Conservation (phyloP, 2,797 vertebrate genomes). For the Poeciliopsis infans region DNA sequence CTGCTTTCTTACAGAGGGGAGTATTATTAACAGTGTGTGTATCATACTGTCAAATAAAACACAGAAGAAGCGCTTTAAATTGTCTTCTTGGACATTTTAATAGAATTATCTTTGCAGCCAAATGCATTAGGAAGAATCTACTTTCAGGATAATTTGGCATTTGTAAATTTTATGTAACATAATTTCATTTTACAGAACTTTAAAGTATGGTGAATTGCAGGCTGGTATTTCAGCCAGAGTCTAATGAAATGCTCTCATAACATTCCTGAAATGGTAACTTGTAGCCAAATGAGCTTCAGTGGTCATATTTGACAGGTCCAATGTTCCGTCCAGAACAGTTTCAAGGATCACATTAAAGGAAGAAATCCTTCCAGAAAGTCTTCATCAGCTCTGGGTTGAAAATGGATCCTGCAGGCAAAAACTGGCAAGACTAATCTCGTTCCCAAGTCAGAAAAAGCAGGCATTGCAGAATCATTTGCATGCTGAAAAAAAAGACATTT, state of each 20-base stretch:
- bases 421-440: not conserved
- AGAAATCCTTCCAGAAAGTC: constrained; percentile 8
- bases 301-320: not conserved
- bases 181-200: not conserved
- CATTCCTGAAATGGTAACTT: not conserved
- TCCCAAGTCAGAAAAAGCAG: not conserved
- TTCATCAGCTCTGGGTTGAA: not conserved
- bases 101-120: not conserved
- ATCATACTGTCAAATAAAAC: not conserved
- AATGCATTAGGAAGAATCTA: not conserved
- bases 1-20: not conserved
- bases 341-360: not conserved
- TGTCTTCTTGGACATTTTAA: not conserved
- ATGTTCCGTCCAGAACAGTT: not conserved
- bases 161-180: not conserved
- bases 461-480: not conserved
- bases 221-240: not conserved
- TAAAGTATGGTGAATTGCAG: not conserved
- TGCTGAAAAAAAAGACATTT: not conserved
- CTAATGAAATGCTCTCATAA: not conserved
- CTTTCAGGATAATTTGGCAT: not conserved
- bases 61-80: not conserved
- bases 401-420: constrained; percentile 1
- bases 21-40: not conserved
- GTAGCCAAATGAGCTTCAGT: not conserved